phyloP scores from a whole-genome alignment of 35 echinoderm and acorn worm genomes.

The Stichopus chloronotus region DNA sequence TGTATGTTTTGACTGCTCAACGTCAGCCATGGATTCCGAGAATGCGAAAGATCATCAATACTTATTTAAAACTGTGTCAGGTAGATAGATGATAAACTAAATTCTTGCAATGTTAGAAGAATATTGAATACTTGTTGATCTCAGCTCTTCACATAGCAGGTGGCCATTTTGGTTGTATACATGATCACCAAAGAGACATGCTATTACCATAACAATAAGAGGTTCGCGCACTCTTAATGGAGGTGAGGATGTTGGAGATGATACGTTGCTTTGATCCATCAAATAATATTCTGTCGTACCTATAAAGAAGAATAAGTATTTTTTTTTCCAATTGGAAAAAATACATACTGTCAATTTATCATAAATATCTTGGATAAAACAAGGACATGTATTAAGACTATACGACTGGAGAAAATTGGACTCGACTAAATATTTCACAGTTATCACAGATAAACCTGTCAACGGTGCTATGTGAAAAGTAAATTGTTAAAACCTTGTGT shows the following conservation, averaged over 20 bases:
- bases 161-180: conserved; percentile 69
- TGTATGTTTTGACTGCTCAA: conserved; percentile 49
- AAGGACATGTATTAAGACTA: too few relatives aligned
- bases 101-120: neutral
- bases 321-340: too few relatives aligned
- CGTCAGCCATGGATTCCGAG: conserved; percentile 44
- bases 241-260: too few relatives aligned
- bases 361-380: too few relatives aligned
- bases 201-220: conserved; percentile 30
- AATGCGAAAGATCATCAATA: neutral
- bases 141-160: neutral
- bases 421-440: neutral
- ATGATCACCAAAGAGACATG: conserved; percentile 66
- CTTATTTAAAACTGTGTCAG: neutral
- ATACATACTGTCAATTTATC: too few relatives aligned
- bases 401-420: neutral
- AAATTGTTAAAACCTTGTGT: neutral
- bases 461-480: neutral
- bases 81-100: neutral
- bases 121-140: conserved; percentile 8
- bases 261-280: too few relatives aligned
- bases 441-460: neutral
- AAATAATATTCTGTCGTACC: too few relatives aligned
- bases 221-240: neutral
- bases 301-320: too few relatives aligned